Evolutionary conservation across 1,140 invertebrate genomes (phyloP), one percentile per base, ranked within the genome.

Genomic region (Nasonia giraulti): DNA sequence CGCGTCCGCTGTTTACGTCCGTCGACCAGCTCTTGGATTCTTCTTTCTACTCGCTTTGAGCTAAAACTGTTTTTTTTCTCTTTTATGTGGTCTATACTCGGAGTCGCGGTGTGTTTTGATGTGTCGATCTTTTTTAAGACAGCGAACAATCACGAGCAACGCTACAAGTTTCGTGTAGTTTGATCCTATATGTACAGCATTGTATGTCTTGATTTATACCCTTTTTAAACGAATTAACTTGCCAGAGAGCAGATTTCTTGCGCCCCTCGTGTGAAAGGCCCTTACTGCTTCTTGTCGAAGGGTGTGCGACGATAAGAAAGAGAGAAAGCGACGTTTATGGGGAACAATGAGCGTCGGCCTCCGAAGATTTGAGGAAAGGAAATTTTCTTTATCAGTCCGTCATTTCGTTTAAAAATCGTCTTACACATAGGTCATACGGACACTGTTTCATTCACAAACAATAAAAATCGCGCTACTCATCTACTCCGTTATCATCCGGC

Each of bases 231-330:
- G 71, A 84, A 66, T 73, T 79, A 37, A 79, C 27, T 31, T 10
- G 68, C 33, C 33, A 44, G 40, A 37, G 17, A 37, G 17, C 31
- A 75, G 80, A 76, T 17, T 80, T 85, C 69, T 80, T 66, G 83
- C 44, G 33, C 66, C 44, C 37, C 74, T 44, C 62, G 80, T 85
- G 77, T 76, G 78, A 85, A 83, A 80, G 66, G 55, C 80, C 83
- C 81, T 81, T 81, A 83, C 31, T 85, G 71, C 33, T 80, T 81
- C 73, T 84, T 78, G 55, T 74, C 73, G 84, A 77, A 74, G 86
- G 81, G 77, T 83, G 77, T 85, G 66, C 68, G 78, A 27, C 14
- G 85, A 79, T 83, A 79, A 74, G 82, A 75, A 86, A 66, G 79
- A 78, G 74, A 86, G 79, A 74, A 79, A 84, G 71, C 83, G 76